Base-by-base conservation (phyloP, 1,140 invertebrate species). In the Megathymus violae region DNA sequence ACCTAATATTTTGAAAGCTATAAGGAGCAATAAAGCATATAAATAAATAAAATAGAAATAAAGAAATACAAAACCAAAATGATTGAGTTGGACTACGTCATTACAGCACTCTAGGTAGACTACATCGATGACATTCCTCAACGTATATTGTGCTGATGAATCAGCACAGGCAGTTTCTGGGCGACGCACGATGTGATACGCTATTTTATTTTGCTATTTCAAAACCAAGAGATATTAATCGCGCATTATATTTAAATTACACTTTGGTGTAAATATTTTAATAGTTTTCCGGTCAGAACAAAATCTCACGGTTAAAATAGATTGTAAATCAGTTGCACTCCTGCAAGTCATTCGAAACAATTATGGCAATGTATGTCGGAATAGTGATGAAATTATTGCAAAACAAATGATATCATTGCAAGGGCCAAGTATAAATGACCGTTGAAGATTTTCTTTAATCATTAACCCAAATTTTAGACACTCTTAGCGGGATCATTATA, bases 1-100 rank as follows among this genome's bases (percentile, higher is more conserved):
- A n/a, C n/a, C n/a, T n/a, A n/a, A n/a, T n/a, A n/a, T n/a, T n/a
- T n/a, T n/a, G n/a, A n/a, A n/a, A n/a, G n/a, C n/a, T n/a, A n/a
- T n/a, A n/a, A n/a, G n/a, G n/a, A n/a, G n/a, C n/a, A n/a, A n/a
- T 22, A 22, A 22, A 22, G 2, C 2, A 22, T 3, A 64, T 52
- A 64, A 52, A 46, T 64, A 58, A 59, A 64, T 56, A n/a, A n/a
- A n/a, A n/a, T n/a, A n/a, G n/a, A n/a, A n/a, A 46, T 64, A 17
- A 66, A 61, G 61, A 66, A 66, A 54, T 34, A n/a, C 19, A 5
- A 3, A 22, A 22, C 19, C 19, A 22, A 22, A 22, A 22, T 22
- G 2, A 5, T 22, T 22, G 19, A 22, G 19, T n/a, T n/a, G n/a
- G n/a, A n/a, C n/a, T n/a, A n/a, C n/a, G n/a, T n/a, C n/a, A n/a